These are phyloP conservation scores for Camponotus pennsylvanicus DNA, from an alignment of 1,140 invertebrate genomes.

Conservation along the genomic window DNA sequence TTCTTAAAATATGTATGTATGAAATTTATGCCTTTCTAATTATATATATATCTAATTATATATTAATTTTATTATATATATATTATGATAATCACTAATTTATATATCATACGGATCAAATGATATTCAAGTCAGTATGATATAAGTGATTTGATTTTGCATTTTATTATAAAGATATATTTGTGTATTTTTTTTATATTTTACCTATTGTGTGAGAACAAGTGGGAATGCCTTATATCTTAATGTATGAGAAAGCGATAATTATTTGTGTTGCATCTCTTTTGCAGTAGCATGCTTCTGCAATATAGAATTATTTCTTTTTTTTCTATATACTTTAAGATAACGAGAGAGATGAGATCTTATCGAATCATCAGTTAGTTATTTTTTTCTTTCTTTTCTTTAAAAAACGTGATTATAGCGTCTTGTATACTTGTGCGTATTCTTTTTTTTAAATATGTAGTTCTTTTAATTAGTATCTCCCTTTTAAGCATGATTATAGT, in stretches of 20 bases:
- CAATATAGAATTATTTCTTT: conserved; percentile 61
- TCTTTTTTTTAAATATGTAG: conserved; percentile 48
- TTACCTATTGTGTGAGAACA: conserved; percentile 7
- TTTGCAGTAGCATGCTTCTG: conserved; percentile 79
- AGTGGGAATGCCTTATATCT: conserved; percentile 59
- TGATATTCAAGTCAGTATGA: conserved; percentile 62
- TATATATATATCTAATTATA: conserved; percentile 21
- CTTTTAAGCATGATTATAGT: conserved; percentile 64
- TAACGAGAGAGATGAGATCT: conserved; percentile 24
- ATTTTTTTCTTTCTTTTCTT: conserved; percentile 3
- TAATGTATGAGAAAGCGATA: conserved; percentile 28
- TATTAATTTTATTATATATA: too few relatives aligned
- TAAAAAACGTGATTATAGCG: conserved; percentile 61
- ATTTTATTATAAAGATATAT: conserved; percentile 32
- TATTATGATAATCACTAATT: too few relatives aligned
- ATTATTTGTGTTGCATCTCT: conserved; percentile 62
- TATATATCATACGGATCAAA: conserved; percentile 65
- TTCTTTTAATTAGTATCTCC: conserved; percentile 32
- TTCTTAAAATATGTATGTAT: conserved; percentile 43
- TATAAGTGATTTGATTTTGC: conserved; percentile 56
- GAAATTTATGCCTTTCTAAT: conserved; percentile 50
- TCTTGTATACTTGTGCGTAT: conserved; percentile 74
- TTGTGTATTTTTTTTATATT: conserved; percentile 7
- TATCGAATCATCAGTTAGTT: conserved; percentile 34
- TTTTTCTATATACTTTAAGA: conserved; percentile 18